Conservation (phyloP, 35 echinoderm and acorn worm genomes). For the Heliocidaris erythrogramma region DNA sequence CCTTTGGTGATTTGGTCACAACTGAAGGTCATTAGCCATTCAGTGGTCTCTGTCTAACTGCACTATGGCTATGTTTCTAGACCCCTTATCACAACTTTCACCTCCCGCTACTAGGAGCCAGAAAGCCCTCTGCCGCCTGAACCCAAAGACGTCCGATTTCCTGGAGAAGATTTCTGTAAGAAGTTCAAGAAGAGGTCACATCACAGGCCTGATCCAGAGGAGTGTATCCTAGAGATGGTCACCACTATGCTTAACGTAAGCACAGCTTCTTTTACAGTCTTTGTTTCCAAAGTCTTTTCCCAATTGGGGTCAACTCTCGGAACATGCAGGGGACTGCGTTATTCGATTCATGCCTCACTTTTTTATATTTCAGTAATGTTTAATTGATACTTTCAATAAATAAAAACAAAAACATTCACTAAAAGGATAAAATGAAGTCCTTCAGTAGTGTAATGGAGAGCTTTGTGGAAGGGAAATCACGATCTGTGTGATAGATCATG, state of each 20-base stretch:
- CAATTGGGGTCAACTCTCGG: no score
- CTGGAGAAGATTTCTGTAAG: conserved; percentile 79
- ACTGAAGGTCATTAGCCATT: not conserved
- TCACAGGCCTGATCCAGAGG: conserved; percentile 66
- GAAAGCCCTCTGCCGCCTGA: conserved; percentile 34
- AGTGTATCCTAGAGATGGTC: conserved; percentile 87
- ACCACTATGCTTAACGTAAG: conserved; percentile 74
- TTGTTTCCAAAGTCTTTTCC: not conserved
- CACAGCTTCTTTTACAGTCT: not conserved
- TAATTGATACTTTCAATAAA: no score
- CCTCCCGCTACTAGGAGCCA: not conserved
- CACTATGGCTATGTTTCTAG: not conserved
- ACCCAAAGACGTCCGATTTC: conserved; percentile 61
- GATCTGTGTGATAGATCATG: no score
- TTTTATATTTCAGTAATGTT: no score
- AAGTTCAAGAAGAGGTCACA: conserved; percentile 80
- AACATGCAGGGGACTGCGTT: no score
- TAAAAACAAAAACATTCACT: no score
- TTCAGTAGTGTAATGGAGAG: no score
- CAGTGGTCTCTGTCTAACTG: not conserved
- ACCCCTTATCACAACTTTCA: conserved; percentile 14
- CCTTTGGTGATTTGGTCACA: not conserved
- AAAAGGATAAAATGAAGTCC: no score
- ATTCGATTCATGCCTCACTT: no score
- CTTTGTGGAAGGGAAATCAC: no score